A percentile compares a stretch with the other conserved stretches of the same genome.
Conservation (phyloP, 2,888 invertebrate genomes). For the Tubiluchus corallicola region DNA sequence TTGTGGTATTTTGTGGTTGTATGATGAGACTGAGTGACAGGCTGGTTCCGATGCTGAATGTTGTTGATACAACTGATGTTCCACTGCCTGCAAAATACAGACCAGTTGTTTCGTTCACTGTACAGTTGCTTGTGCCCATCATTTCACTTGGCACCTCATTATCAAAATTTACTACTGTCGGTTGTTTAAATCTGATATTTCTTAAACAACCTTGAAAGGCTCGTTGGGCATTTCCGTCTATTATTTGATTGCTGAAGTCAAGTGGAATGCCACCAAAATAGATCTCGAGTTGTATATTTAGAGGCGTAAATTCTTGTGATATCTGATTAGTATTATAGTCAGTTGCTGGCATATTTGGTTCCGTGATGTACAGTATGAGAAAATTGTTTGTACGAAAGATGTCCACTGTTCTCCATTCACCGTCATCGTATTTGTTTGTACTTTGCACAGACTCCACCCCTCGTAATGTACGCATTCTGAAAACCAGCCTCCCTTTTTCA, state of each 20-base stretch:
- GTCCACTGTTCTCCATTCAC: neutral
- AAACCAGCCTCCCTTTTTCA: neutral
- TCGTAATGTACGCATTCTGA: neutral
- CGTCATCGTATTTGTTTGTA: neutral
- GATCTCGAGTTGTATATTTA: neutral
- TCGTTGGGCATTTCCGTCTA: neutral
- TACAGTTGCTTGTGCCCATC: neutral
- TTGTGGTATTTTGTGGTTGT: neutral
- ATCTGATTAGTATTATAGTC: neutral
- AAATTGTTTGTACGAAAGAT: constrained; percentile 1
- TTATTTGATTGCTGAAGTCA: too few relatives aligned
- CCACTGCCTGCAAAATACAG: neutral
- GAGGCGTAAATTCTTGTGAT: neutral
- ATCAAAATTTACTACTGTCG: neutral
- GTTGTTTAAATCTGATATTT: too few relatives aligned
- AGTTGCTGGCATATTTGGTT: too few relatives aligned
- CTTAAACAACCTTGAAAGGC: neutral
- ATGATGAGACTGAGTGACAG: neutral
- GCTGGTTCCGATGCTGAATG: neutral
- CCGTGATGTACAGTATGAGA: neutral
- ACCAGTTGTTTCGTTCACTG: neutral
- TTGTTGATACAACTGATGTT: neutral
- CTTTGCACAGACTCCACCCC: neutral
- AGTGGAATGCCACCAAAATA: neutral
- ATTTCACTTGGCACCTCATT: neutral